phyloP scores from a whole-genome alignment of 2,888 invertebrate genomes.

The Tolmerus cingulatus region DNA sequence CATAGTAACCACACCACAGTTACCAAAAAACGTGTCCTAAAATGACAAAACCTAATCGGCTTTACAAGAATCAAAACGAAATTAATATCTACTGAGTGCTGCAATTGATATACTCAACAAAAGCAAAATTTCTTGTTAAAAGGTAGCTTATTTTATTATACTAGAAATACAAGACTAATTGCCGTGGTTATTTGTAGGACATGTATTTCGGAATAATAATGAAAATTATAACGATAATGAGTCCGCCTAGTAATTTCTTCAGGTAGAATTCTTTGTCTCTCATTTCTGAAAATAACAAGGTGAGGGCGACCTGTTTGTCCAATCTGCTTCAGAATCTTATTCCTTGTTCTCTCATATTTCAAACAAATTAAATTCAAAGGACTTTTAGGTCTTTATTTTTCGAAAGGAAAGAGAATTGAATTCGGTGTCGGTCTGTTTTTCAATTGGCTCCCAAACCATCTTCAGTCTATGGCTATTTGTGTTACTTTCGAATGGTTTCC shows the following conservation, averaged over 20 bases:
- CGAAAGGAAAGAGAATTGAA: background rate
- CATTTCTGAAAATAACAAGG: background rate
- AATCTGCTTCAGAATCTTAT: background rate
- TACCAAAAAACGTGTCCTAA: background rate
- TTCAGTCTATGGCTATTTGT: background rate
- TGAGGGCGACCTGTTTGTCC: background rate
- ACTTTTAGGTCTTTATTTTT: background rate
- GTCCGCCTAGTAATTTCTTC: background rate
- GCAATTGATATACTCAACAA: background rate
- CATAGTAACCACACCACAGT: background rate
- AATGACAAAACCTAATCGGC: background rate
- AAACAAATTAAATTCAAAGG: background rate
- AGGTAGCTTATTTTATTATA: background rate
- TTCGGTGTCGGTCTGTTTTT: background rate
- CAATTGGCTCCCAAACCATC: background rate
- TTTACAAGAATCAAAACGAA: background rate
- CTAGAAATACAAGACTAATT: background rate
- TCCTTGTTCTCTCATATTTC: background rate
- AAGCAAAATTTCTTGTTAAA: background rate
- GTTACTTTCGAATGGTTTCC: background rate
- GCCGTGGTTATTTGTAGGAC: background rate
- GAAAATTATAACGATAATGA: background rate
- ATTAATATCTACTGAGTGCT: background rate
- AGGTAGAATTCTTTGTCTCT: background rate
- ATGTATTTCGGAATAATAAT: background rate